Base-by-base conservation (phyloP, 2,888 invertebrate species). In the Tenthredo mesomela region DNA sequence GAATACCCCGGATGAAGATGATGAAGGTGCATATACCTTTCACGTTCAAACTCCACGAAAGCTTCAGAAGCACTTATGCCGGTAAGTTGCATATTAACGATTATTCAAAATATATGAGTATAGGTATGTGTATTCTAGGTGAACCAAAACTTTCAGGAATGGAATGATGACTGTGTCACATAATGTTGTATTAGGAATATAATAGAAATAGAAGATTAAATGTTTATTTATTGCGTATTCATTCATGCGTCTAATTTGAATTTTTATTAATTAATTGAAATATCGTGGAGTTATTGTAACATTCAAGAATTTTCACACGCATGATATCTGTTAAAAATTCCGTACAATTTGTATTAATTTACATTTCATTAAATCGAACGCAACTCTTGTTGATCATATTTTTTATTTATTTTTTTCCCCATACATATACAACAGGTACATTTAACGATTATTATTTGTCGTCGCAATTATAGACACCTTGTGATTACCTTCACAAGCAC, bases 1-100 rank as follows among this genome's bases (percentile, higher is more conserved):
- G 96, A 89, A 96, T 96, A 82, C 97, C 97, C 0, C 95, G 96
- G 89, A 96, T 97, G 93, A 96, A 97, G 91, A 97, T 97, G 97
- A 97, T 97, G 95, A 95, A 96, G 92, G 97, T 97, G 25, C 97
- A 97, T 93, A 97, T 97, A 91, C 97, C 97, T 18, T 97, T 97
- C 94, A 97, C 97, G 21, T 97, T 97, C 94, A 96, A 96, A 91
- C 94, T 97, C 85, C 94, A 96, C 89, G 97, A 97, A 92, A 95
- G 95, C 86, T 95, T 95, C 84, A 96, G 96, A 89, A 95, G 96
- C 87, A 96, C 96, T 21, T 96, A 96, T 89, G 95, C 95, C 89
- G 96, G 96, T 97, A 91, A 95, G 95, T 93, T 77, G 54, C 40
- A 15, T 18, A 47, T 33, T 84, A 29, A 21, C 25, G 33, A 12